Evolutionary conservation across 2,888 invertebrate genomes (phyloP).

Genomic region (Meiosimyza platycephala): DNA sequence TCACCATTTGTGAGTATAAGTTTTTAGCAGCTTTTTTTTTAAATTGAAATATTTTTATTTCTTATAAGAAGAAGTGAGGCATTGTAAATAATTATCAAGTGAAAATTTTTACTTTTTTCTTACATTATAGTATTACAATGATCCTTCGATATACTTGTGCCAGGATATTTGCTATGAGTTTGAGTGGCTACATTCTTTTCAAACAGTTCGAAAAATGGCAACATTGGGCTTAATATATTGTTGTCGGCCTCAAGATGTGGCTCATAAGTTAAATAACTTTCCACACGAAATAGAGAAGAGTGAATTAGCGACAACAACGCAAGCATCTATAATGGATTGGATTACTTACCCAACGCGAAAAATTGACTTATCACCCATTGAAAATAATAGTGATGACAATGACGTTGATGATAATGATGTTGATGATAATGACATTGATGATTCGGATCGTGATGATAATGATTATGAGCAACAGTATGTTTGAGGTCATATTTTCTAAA

Average conservation of each 20-base stretch:
- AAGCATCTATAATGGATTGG: neutral
- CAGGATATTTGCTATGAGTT: slow-evolving; percentile 18
- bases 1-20: slow-evolving; percentile 18
- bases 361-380: neutral
- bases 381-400: neutral
- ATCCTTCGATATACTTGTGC: neutral
- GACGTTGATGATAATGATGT: neutral
- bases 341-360: neutral
- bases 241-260: slow-evolving; percentile 16
- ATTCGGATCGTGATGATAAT: too few relatives aligned
- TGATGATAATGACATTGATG: too few relatives aligned
- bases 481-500: too few relatives aligned
- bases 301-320: neutral
- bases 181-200: slow-evolving; percentile 12
- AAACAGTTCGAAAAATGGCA: neutral
- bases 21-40: neutral
- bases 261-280: slow-evolving; percentile 24
- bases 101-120: neutral
- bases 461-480: too few relatives aligned
- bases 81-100: neutral
- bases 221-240: slow-evolving; percentile 18
- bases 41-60: neutral
- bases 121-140: neutral
- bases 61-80: too few relatives aligned
- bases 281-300: neutral